phyloP scores from a whole-genome alignment of 2,888 invertebrate species.

The Leucoptera coffeella region DNA sequence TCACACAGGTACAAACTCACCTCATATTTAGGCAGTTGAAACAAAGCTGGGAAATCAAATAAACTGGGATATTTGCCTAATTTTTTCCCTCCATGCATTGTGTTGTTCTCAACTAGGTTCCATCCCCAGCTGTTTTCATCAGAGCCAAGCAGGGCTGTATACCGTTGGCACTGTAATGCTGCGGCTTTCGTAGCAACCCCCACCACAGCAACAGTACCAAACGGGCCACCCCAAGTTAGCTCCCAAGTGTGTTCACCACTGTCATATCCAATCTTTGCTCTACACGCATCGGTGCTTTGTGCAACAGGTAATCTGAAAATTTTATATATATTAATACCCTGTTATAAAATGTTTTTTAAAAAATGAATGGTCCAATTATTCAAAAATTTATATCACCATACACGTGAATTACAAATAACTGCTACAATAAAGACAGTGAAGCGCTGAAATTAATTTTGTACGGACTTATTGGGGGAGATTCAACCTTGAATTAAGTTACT shows the following conservation, averaged over 20 bases:
- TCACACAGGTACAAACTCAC: too few relatives aligned
- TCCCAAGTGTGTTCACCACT: conserved; percentile 96
- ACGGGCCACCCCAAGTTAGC: conserved; percentile 96
- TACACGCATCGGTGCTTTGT: conserved; percentile 94
- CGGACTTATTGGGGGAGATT: too few relatives aligned
- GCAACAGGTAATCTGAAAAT: conserved; percentile 90
- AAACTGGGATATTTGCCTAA: conserved; percentile 92
- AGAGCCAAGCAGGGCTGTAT: conserved; percentile 89
- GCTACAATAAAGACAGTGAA: too few relatives aligned
- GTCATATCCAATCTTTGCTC: conserved; percentile 85
- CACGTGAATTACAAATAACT: too few relatives aligned
- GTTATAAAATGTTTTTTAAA: background rate
- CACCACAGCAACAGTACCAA: conserved; percentile 96
- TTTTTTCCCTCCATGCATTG: conserved; percentile 92
- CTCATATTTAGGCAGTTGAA: too few relatives aligned
- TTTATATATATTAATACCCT: too few relatives aligned
- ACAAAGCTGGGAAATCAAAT: too few relatives aligned
- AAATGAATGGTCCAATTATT: background rate
- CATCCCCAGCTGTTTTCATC: conserved; percentile 99
- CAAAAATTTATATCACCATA: background rate
- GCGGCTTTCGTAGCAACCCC: conserved; percentile 94
- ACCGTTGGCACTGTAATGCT: conserved; percentile 88
- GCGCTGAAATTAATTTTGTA: too few relatives aligned
- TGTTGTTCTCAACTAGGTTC: conserved; percentile 97
- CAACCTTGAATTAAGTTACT: too few relatives aligned